A percentile compares a stretch with the other conserved stretches of the same genome.
These are phyloP conservation scores for Cantharis rustica DNA, from an alignment of 2,888 invertebrate genomes.

Conservation along the genomic window DNA sequence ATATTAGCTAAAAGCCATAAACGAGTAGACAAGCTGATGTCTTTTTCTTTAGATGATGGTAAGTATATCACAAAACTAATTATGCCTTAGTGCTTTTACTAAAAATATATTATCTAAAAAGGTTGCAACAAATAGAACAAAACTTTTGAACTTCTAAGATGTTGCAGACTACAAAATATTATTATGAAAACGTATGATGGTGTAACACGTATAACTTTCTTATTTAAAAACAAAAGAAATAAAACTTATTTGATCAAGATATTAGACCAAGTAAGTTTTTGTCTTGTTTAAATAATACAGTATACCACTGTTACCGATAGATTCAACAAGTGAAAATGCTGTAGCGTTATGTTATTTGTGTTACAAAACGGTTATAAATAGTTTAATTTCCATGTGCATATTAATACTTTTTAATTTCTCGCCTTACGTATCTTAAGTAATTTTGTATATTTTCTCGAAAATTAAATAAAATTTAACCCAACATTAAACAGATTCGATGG, in stretches of 20 bases:
- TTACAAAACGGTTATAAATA: neutral
- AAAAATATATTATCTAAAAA: neutral
- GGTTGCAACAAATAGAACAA: neutral
- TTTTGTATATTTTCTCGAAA: neutral
- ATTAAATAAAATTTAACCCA: neutral
- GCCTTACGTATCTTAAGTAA: too few species aligned
- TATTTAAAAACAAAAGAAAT: neutral
- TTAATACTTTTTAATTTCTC: neutral
- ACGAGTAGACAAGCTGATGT: slow-evolving; percentile 23
- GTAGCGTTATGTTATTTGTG: neutral
- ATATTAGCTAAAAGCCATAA: slow-evolving; percentile 38
- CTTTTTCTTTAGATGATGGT: slow-evolving; percentile 14
- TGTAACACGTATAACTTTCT: neutral
- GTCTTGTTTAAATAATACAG: neutral
- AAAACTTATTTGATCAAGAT: neutral
- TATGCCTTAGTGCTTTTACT: neutral
- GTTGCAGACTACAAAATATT: neutral
- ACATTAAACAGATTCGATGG: neutral
- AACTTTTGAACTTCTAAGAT: neutral
- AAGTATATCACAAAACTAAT: slow-evolving; percentile 25
- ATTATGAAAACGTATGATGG: neutral
- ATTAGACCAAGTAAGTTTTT: neutral
- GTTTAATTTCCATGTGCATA: neutral
- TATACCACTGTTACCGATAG: neutral
- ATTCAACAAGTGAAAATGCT: neutral